Percentiles rank a stretch among this genome's conserved stretches.
Evolutionary conservation across 1,140 invertebrate genomes (phyloP).

Genomic region (Sitobion miscanthi): DNA sequence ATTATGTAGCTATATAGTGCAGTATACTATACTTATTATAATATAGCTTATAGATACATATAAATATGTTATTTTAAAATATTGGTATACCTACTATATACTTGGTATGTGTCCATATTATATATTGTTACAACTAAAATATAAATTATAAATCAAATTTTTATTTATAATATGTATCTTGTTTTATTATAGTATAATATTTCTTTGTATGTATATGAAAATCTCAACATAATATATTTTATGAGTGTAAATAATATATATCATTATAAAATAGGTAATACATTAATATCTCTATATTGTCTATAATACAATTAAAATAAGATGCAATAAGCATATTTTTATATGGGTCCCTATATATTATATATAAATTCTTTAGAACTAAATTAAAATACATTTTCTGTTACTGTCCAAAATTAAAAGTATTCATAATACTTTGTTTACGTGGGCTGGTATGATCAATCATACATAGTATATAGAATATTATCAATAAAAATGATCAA

Average conservation of each 20-base stretch:
- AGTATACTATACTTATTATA: not conserved
- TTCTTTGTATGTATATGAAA: not conserved
- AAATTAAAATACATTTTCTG: not conserved
- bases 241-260: not conserved
- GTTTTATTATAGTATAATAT: not conserved
- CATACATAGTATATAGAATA: not conserved
- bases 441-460: not conserved
- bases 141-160: not conserved
- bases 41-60: too few relatives aligned
- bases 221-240: not conserved
- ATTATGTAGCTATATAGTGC: not conserved
- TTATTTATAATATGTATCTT: not conserved
- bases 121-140: not conserved
- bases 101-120: too few relatives aligned
- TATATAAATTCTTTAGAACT: not conserved
- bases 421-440: not conserved
- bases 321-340: not conserved
- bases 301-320: not conserved
- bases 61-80: too few relatives aligned
- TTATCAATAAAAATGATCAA: not conserved
- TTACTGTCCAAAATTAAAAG: not conserved
- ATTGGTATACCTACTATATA: too few relatives aligned
- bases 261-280: not conserved
- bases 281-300: too few relatives aligned
- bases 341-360: too few relatives aligned